A percentile compares a stretch with the other conserved stretches of the same genome.
phyloP scores from a whole-genome alignment of 2,888 invertebrate genomes.

The Caradrina kadenii region DNA sequence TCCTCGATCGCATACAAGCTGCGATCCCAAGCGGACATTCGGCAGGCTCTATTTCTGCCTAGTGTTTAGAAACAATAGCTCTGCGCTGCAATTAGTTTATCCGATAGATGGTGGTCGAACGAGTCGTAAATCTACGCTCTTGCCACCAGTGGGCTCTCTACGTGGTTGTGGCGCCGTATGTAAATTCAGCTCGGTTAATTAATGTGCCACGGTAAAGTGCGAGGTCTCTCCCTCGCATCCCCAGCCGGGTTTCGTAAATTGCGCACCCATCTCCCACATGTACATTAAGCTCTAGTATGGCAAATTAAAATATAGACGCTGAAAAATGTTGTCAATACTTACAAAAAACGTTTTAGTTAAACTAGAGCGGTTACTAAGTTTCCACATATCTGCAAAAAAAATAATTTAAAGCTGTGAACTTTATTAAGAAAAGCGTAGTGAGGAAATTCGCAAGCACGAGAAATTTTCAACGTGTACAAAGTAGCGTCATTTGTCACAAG shows the following conservation, averaged over 20 bases:
- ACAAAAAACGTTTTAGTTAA: constrained; percentile 3
- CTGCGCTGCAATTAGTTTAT: constrained; percentile 89
- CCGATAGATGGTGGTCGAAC: constrained; percentile 89
- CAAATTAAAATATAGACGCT: constrained; percentile 82
- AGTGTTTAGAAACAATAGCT: constrained; percentile 89
- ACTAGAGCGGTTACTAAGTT: constrained; percentile 2
- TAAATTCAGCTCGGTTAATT: constrained; percentile 89
- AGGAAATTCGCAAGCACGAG: constrained; percentile 58
- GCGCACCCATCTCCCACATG: constrained; percentile 86
- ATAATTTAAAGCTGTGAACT: constrained; percentile 27
- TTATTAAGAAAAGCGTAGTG: constrained; percentile 42
- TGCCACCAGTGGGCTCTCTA: constrained; percentile 86
- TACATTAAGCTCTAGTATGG: constrained; percentile 82
- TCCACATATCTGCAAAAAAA: background rate
- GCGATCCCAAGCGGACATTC: constrained; percentile 69
- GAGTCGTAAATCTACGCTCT: constrained; percentile 89
- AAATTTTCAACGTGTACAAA: constrained; percentile 69
- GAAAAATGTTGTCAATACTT: constrained; percentile 64
- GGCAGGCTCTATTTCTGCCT: constrained; percentile 81
- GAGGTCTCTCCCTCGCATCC: constrained; percentile 83
- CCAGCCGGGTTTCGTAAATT: constrained; percentile 85
- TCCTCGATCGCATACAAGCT: constrained; percentile 76
- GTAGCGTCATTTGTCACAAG: constrained; percentile 68
- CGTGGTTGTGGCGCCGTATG: constrained; percentile 87
- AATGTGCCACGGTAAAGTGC: constrained; percentile 88